Base-by-base conservation (phyloP, 2,797 vertebrate species). In the Kryptolebias ocellatus region DNA sequence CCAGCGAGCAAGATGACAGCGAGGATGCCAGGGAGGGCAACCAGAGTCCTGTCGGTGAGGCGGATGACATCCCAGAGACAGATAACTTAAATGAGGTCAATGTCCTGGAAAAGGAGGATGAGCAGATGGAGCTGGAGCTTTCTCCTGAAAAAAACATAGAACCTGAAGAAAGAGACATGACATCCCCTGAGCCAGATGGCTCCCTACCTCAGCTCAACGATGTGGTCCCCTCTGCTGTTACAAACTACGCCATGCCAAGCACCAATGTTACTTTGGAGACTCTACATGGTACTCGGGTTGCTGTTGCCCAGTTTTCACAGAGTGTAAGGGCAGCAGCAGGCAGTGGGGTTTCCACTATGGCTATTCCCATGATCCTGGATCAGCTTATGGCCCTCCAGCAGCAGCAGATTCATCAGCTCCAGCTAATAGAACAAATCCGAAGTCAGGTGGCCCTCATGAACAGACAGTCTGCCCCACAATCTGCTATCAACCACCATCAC, bases 191-290 rank as follows among this genome's bases (percentile, higher is more conserved):
- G 67, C 90, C 92, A 67, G 93, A 95, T 80, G 90, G 92, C 88
- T 92, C 95, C 72, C 95, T 96, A 93, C 95, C 95, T 94, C 96
- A 92, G 89, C 93, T 94, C 79, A 92, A 94, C 1, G 91, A 94
- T 72, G 81, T 87, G 39, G 92, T 94, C 80, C 93, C 95, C 39
- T 87, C 94, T 60, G 90, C 95, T 77, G 87, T 91, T 76, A 87
- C 93, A 20, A 92, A 85, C 83, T 98, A 98, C 73, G 86, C 88
- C 87, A 96, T 98, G 95, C 98, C 98, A 83, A 99, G 95, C 95
- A 99, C 98, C 89, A 99, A 99, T 16, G 98, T 99, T 81, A 99
- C 98, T 0, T 90, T 99, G 86, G 98, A 99, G 95, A 97, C 98
- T n/a, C 93, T 99, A 84, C 96, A 99, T 75, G 95, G 98, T 87